phyloP scores from a whole-genome alignment of 2,113 vertebrate genomes.

The Halichoeres trimaculatus region DNA sequence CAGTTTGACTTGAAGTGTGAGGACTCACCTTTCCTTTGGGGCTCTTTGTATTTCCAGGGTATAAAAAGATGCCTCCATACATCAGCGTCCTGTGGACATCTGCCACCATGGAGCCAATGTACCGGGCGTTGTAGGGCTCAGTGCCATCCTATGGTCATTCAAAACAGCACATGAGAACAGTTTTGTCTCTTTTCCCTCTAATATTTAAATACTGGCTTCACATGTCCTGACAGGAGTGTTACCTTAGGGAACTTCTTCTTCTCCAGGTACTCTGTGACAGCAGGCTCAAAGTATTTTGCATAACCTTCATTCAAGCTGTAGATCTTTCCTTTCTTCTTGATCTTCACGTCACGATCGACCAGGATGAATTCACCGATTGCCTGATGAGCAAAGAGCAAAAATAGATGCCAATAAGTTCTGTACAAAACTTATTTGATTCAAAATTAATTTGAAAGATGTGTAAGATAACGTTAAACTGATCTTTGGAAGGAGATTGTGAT shows the following conservation, averaged over 20 bases:
- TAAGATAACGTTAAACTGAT: not conserved
- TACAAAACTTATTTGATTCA: not conserved
- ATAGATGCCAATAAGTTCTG: not conserved
- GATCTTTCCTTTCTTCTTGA: conserved; percentile 92
- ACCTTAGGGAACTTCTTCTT: conserved; percentile 94
- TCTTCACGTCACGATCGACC: conserved; percentile 91
- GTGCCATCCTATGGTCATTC: conserved; percentile 85
- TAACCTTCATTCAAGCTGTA: conserved; percentile 95
- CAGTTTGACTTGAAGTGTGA: too few species aligned
- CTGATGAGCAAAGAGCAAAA: conserved; percentile 66
- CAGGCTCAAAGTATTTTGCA: conserved; percentile 88
- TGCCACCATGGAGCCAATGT: conserved; percentile 97
- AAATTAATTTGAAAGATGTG: too few species aligned
- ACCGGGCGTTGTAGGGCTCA: conserved; percentile 90
- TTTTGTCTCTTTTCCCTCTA: not conserved
- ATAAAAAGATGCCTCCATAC: conserved; percentile 96
- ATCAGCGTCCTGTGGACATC: conserved; percentile 96
- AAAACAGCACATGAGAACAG: not conserved
- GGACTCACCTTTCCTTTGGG: conserved; percentile 92
- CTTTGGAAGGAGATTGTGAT: too few species aligned
- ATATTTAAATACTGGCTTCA: not conserved
- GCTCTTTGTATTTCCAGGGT: conserved; percentile 92
- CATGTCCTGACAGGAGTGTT: not conserved
- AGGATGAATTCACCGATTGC: conserved; percentile 95
- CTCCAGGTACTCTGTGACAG: conserved; percentile 87